Conservation (phyloP, 2,797 vertebrate species). For the Hyperoplus immaculatus region DNA sequence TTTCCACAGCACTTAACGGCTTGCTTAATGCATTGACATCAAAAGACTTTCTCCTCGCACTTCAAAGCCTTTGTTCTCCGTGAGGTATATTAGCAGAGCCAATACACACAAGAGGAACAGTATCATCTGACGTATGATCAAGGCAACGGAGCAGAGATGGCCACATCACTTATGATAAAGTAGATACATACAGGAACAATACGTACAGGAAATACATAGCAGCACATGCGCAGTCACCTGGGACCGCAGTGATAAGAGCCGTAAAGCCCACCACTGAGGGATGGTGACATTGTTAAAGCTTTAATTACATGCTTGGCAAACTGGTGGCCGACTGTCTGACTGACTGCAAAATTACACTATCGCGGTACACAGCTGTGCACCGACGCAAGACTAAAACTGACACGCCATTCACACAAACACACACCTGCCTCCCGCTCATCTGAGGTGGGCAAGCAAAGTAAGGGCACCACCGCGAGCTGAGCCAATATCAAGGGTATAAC, state of each 20-base stretch:
- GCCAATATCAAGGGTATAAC: conserved; percentile 39
- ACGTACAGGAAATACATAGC: conserved; percentile 46
- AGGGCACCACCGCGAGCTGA: conserved; percentile 25
- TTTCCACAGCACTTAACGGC: conserved; percentile 35
- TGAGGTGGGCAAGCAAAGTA: conserved; percentile 34
- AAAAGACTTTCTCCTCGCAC: conserved; percentile 42
- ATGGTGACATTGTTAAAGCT: conserved; percentile 84
- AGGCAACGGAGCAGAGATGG: conserved; percentile 22
- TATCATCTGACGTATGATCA: conserved; percentile 56
- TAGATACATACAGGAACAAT: conserved; percentile 41
- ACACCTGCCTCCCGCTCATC: conserved; percentile 43
- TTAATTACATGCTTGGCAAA: conserved; percentile 88
- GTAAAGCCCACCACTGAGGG: conserved; percentile 74
- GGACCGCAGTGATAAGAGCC: conserved; percentile 71
- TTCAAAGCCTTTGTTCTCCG: conserved; percentile 58
- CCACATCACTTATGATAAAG: conserved; percentile 30
- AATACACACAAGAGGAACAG: background rate
- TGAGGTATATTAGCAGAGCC: conserved; percentile 23
- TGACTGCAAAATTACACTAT: conserved; percentile 78
- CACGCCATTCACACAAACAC: conserved; percentile 54
- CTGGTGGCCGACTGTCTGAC: conserved; percentile 70
- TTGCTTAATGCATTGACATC: conserved; percentile 40
- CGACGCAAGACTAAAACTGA: conserved; percentile 45
- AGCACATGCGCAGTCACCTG: conserved; percentile 63
- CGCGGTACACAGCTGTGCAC: conserved; percentile 76